Percentiles rank a stretch among this genome's conserved stretches.
Conservation (phyloP, 1,140 invertebrate species). For the Orchestia grillus region DNA sequence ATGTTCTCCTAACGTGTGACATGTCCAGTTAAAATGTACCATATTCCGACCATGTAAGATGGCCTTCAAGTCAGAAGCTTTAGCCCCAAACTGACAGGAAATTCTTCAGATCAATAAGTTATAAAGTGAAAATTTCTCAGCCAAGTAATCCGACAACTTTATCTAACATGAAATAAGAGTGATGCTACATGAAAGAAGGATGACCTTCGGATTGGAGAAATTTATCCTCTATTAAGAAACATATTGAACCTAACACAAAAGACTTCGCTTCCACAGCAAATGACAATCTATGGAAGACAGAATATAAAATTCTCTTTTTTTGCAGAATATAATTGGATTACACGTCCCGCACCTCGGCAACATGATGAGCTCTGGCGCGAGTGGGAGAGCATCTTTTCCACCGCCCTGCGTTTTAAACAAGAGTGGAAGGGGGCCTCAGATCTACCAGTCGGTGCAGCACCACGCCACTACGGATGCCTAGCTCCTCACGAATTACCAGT, state of each 20-base stretch:
- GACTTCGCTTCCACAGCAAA: background rate
- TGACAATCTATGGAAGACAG: background rate
- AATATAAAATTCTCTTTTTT: background rate
- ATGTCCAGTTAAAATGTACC: no score
- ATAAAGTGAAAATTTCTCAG: background rate
- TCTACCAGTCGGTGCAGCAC: background rate
- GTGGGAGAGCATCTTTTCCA: no score
- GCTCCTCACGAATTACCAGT: background rate
- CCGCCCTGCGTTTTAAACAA: no score
- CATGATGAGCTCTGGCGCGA: no score
- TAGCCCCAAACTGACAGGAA: background rate
- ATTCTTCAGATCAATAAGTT: background rate
- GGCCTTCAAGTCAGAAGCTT: no score
- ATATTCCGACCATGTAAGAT: no score
- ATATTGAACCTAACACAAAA: background rate
- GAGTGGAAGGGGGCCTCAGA: background rate
- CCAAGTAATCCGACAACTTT: background rate
- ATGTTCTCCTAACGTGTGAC: no score
- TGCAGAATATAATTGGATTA: background rate
- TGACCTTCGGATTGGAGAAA: background rate
- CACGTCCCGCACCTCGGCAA: background rate
- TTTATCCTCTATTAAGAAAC: background rate
- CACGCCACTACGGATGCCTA: background rate
- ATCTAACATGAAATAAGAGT: background rate
- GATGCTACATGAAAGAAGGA: background rate